Percentiles rank a stretch among this genome's conserved stretches.
phyloP scores from a whole-genome alignment of 2,888 invertebrate species.

The Dorcus hopei region DNA sequence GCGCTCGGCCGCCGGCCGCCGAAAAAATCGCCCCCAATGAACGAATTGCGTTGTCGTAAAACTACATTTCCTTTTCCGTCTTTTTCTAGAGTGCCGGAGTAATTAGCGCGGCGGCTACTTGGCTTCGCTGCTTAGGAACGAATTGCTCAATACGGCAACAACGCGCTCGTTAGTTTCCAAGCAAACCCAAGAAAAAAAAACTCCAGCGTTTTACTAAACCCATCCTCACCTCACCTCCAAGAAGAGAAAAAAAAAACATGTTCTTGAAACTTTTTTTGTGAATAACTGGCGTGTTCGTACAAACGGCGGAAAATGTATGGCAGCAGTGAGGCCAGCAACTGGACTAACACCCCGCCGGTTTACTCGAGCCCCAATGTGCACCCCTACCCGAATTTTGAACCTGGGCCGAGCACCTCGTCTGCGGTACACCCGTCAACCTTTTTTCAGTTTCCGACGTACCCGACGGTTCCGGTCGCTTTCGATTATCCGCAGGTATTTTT shows the following conservation, averaged over 20 bases:
- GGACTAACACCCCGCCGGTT: conserved; percentile 17
- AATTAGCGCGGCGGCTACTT: too few species aligned
- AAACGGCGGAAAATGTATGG: conserved; percentile 14
- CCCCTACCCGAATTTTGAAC: conserved; percentile 36
- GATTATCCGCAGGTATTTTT: conserved; percentile 41
- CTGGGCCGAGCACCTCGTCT: conserved; percentile 34
- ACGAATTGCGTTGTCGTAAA: too few species aligned
- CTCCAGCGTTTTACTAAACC: background rate
- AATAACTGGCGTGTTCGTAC: background rate
- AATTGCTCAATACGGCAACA: background rate
- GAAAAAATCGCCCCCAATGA: background rate
- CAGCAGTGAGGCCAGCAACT: conserved; percentile 11
- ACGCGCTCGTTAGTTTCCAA: background rate
- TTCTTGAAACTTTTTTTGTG: background rate
- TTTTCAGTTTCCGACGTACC: conserved; percentile 40
- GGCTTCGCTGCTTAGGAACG: background rate
- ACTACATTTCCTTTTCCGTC: too few species aligned
- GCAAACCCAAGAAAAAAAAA: conserved; percentile 1
- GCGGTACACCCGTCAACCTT: conserved; percentile 26
- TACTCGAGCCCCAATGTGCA: conserved; percentile 13
- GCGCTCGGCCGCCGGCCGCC: background rate
- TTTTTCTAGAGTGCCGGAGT: too few species aligned
- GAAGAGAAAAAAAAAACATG: too few species aligned
- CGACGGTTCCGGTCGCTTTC: conserved; percentile 38
- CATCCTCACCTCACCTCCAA: background rate